These are phyloP conservation scores for Caenorhabditis virilis DNA, from an alignment of 2,888 invertebrate species.

Conservation along the genomic window DNA sequence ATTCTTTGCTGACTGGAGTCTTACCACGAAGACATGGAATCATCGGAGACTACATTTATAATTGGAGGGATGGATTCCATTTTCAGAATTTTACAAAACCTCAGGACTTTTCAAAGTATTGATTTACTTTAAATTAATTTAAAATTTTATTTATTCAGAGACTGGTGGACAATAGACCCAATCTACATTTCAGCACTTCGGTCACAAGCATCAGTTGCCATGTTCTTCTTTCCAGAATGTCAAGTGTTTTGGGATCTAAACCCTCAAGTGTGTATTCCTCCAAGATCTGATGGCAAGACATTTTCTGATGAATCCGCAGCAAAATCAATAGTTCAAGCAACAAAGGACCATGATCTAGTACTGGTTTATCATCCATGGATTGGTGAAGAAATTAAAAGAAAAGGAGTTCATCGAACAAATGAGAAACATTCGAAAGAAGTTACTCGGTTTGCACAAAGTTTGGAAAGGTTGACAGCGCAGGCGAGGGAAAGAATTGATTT, in stretches of 20 bases:
- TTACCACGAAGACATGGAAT: conserved; percentile 47
- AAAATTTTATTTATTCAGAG: conserved; percentile 10
- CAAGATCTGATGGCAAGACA: conserved; percentile 32
- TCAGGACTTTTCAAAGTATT: conserved; percentile 38
- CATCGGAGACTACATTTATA: conserved; percentile 45
- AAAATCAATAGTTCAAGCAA: conserved; percentile 41
- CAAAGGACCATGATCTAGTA: conserved; percentile 46
- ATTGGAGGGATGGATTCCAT: conserved; percentile 40
- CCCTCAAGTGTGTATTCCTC: conserved; percentile 40
- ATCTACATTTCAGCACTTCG: conserved; percentile 44
- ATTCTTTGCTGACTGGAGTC: conserved; percentile 48
- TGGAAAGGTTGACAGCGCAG: conserved; percentile 44
- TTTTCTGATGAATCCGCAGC: conserved; percentile 37
- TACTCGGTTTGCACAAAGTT: conserved; percentile 35
- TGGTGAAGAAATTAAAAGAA: conserved; percentile 36
- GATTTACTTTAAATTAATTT: too few relatives aligned
- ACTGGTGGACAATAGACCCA: conserved; percentile 53
- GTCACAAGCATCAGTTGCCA: conserved; percentile 43
- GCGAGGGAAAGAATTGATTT: conserved; percentile 51
- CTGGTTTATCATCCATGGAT: conserved; percentile 48
- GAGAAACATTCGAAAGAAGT: conserved; percentile 31
- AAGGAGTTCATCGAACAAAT: conserved; percentile 38
- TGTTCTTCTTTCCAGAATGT: conserved; percentile 57
- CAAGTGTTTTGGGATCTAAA: conserved; percentile 38
- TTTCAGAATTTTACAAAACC: conserved; percentile 45